Base-by-base conservation (phyloP, 1,140 invertebrate species). In the Ridgeia piscesae region DNA sequence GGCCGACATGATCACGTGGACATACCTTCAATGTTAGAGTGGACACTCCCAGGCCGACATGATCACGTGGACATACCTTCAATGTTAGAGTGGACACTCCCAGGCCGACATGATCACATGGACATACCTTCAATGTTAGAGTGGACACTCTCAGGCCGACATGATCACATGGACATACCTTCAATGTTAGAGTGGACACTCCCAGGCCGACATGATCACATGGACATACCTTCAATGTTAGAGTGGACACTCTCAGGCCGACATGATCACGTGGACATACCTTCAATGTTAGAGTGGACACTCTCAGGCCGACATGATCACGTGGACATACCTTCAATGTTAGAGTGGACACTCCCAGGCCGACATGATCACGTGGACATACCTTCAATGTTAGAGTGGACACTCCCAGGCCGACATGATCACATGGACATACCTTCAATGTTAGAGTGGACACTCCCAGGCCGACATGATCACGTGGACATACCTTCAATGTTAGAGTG, bases 341-440 rank as follows among this genome's bases (percentile, higher is more conserved):
- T 94, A 11, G 94, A 92, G 9, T 93, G 92, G 35, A 95, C 93
- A 6, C 92, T 91, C 34, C 94, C 93, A 1, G 92, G 31, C 6
- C 11, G 42, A 42, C 42, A 42, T 42, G 42, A 42, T 11, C 4
- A 42, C 42, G 11, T 42, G 4, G 93, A 93, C 92, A 92, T 93
- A 95, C 94, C 93, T 92, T 94, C 94, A 11, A 95, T 94, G 42
- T 94, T 94, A 11, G 94, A 92, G 9, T 93, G 92, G 35, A 95
- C 93, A 6, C 92, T 91, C 34, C 94, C 93, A 1, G 92, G 31
- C 6, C 11, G 42, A 42, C 42, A 42, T 42, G 42, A 42, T 11
- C 4, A 42, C 42, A 42, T 42, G 4, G 93, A 93, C 92, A 92
- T 93, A 95, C 94, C 93, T 92, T 94, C 94, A 11, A 95, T 94